Evolutionary conservation across 53 echinoderm and acorn worm species (phyloP), one percentile per base, ranked within the genome.

Genomic region (Stichopus horrens): DNA sequence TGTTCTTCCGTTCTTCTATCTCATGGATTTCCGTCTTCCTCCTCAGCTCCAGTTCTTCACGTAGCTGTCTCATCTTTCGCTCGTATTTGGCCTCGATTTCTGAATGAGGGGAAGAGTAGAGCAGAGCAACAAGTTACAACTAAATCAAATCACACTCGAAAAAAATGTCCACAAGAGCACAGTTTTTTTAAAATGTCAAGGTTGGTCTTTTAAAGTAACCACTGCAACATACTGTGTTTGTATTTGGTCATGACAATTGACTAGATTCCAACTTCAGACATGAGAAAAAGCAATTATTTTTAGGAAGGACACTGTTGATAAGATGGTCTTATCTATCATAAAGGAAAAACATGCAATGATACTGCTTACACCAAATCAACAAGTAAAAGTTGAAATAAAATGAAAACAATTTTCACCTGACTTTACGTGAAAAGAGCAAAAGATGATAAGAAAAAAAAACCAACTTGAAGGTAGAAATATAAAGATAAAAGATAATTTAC

Each of bases 31-130:
- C 97, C 7, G 97, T 97, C 76, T 97, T 97, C 7, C 86, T 51
- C 22, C 86, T 86, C 55, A 90, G 57, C 76, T 97, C 97, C 9
- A 97, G 94, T 75, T 97, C 97, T 55, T 97, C 97, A 23, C 97
- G 90, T 55, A 97, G 87, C 68, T 91, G 89, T 37, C 97, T 90
- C 97, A 97, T 97, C 90, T 97, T 97, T 90, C 90, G 89, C 90
- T 97, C 97, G 74, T 97, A 97, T 79, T 97, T 97, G 58, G 90
- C 94, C 88, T 97, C 97, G 90, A 97, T 97, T 92, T 97, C 97
- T 93, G 77, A 13, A 10, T 2, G 37, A 37, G 37, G 37, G 37
- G 37, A 37, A 37, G 37, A 37, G 37, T 21, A 14, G 76, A 21
- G 11, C 11, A 11, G n/a, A 76, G 9, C 13, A 76, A 18, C 0